Evolutionary conservation across 1,140 invertebrate genomes (phyloP), one percentile per base, ranked within the genome.

Genomic region (Ips typographus): DNA sequence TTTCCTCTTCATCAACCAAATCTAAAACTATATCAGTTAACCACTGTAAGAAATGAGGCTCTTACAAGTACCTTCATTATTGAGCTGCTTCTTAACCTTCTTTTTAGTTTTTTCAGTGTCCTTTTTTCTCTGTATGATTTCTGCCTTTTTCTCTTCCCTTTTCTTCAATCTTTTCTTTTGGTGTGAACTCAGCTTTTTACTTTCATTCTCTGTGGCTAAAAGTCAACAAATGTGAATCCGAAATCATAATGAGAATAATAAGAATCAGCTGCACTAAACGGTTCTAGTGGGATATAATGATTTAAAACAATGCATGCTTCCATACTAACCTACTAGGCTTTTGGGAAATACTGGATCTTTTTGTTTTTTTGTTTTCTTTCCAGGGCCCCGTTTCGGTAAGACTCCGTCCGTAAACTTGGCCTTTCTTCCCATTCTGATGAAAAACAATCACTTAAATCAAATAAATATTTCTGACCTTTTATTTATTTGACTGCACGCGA

Each of bases 321-420:
- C 56, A 63, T 22, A 8, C 43, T n/a, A 71, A 73, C 86, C 81
- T 79, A 79, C 71, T 49, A 88, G 76, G 75, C 83, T 81, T 73
- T 85, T 84, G 71, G 86, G 86, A 77, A 94, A 90, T 55, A 82
- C 82, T 4, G 94, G 94, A 72, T 91, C 86, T 62, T 87, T 86
- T 76, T 95, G 94, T 79, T 95, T 95, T 72, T 88, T 90, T 0
- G 92, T 84, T 83, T 95, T 96, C 69, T 88, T 86, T 1, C 93
- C 94, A 40, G 89, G 91, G 4, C 93, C 94, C 80, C 87, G 91
- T 74, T 92, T 92, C n/a, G 83, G 80, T 59, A 87, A 86, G 71
- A 87, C 87, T 44, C 86, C 86, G 71, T 85, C 85, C n/a, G 69
- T 74, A 78, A 90, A 95, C 75, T 93, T 91, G 40, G 88, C 92